A percentile compares a stretch with the other conserved stretches of the same genome.
phyloP scores from a whole-genome alignment of 2,888 invertebrate genomes.

The Cephus rjabovi region DNA sequence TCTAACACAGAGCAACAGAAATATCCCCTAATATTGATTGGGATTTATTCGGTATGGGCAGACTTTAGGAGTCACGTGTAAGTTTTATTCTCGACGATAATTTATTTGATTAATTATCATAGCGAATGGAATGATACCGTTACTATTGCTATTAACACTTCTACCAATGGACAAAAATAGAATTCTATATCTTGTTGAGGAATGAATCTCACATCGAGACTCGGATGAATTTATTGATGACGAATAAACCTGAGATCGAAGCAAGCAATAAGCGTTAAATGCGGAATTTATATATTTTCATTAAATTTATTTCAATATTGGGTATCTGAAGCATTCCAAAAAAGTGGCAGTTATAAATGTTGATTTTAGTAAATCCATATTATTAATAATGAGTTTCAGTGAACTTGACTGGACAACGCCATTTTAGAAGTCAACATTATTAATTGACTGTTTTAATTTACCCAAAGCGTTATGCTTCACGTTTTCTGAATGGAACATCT shows the following conservation, averaged over 20 bases:
- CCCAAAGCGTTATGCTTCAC: not conserved
- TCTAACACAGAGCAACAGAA: conserved; percentile 38
- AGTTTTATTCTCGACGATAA: not conserved
- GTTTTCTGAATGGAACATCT: not conserved
- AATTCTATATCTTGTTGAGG: not conserved
- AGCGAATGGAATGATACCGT: not conserved
- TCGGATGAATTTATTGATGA: not conserved
- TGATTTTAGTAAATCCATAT: conserved; percentile 49
- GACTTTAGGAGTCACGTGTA: not conserved
- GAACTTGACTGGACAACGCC: conserved; percentile 15
- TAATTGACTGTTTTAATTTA: conserved; percentile 16
- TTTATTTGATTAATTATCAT: not conserved
- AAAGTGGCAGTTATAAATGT: conserved; percentile 51
- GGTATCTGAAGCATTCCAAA: not conserved
- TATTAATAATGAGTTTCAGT: conserved; percentile 21
- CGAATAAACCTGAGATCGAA: not conserved
- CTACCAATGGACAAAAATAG: not conserved
- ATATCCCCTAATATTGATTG: not conserved
- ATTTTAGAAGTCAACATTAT: conserved; percentile 22
- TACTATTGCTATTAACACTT: not conserved
- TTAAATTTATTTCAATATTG: not conserved
- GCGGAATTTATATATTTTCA: not conserved
- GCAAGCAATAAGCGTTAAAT: not conserved
- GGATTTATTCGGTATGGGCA: not conserved
- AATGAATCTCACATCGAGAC: not conserved